Evolutionary conservation across 2,888 invertebrate species (phyloP).

Genomic region (Linnaemya vulpina): DNA sequence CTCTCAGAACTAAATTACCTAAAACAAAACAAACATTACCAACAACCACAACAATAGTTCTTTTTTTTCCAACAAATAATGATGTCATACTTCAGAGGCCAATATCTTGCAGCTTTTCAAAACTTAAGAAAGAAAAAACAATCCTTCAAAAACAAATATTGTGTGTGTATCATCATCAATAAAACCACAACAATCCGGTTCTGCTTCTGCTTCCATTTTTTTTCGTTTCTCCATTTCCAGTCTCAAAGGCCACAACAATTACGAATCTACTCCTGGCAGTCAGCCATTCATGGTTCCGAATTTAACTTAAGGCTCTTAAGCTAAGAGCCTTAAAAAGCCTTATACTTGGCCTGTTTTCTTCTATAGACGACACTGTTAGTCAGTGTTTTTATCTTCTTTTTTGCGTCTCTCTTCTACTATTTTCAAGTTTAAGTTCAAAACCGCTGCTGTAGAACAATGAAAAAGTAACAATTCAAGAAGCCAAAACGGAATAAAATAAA

Average conservation of each 20-base stretch:
- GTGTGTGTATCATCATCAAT: conserved; percentile 13
- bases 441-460: conserved; percentile 44
- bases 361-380: neutral
- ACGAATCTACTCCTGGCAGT: neutral
- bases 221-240: neutral
- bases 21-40: conserved; percentile 22
- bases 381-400: conserved; percentile 2
- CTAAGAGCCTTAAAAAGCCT: conserved; percentile 54
- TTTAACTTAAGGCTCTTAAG: conserved; percentile 26
- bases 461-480: conserved; percentile 46
- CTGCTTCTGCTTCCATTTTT: neutral
- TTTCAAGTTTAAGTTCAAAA: conserved; percentile 71
- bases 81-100: conserved; percentile 58
- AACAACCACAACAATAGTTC: conserved; percentile 7
- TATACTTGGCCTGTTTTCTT: conserved; percentile 48
- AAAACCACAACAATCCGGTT: conserved; percentile 56
- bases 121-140: conserved; percentile 25
- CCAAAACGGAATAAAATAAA: conserved; percentile 8
- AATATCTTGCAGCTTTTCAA: conserved; percentile 17
- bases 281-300: conserved; percentile 37
- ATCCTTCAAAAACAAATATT: conserved; percentile 42
- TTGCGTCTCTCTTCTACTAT: conserved; percentile 16
- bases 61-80: conserved; percentile 20
- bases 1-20: neutral
- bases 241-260: conserved; percentile 17